Conservation (phyloP, 2,113 vertebrate species). For the Casuarius casuarius region DNA sequence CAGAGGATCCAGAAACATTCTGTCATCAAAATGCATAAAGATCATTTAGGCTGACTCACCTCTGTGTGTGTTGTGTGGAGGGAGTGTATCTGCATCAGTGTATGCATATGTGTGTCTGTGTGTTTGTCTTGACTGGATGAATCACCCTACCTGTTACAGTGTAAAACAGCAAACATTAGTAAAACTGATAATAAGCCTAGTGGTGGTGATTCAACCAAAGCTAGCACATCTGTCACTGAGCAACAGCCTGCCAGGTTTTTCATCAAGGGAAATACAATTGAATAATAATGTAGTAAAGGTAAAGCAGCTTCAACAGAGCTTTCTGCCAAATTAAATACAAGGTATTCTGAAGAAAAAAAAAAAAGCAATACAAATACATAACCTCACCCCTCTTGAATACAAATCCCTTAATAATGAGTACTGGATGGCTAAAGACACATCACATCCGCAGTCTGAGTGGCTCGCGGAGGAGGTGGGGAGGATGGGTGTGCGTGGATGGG, state of each 20-base stretch:
- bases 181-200: slow-evolving; percentile 77
- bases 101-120: slow-evolving; percentile 4
- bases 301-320: slow-evolving; percentile 59
- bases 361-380: slow-evolving; percentile 38
- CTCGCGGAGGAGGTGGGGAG: background rate
- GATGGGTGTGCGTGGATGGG: background rate
- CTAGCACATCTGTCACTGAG: slow-evolving; percentile 79
- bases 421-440: background rate
- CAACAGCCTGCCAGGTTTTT: slow-evolving; percentile 74
- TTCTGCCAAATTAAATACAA: slow-evolving; percentile 70
- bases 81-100: background rate
- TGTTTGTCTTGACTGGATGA: slow-evolving; percentile 62
- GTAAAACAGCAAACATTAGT: slow-evolving; percentile 80
- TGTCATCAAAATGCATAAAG: background rate
- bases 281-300: slow-evolving; percentile 75
- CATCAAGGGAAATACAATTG: slow-evolving; percentile 74
- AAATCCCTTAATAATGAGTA: slow-evolving; percentile 1
- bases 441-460: slow-evolving; percentile 16
- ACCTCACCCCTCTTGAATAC: slow-evolving; percentile 7
- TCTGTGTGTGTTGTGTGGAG: background rate
- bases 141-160: slow-evolving; percentile 74
- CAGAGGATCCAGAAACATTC: background rate
- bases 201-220: slow-evolving; percentile 79
- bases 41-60: slow-evolving; percentile 12
- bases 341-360: slow-evolving; percentile 13